Conservation (phyloP, 2,888 invertebrate genomes). For the Magallana nippona region DNA sequence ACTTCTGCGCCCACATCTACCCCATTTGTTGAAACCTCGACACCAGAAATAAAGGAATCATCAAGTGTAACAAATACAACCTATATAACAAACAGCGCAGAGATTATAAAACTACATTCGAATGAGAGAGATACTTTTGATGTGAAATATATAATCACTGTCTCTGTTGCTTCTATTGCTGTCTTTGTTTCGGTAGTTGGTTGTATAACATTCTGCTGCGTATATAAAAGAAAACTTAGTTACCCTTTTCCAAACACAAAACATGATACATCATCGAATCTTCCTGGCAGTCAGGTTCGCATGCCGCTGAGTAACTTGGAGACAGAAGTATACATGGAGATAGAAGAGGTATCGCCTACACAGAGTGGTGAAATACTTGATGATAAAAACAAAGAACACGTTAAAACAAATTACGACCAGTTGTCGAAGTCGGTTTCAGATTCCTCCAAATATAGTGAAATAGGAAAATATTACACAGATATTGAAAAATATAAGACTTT, state of each 20-base stretch:
- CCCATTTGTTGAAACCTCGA: no score
- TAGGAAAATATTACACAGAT: conserved; percentile 24
- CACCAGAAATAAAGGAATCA: no score
- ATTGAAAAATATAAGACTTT: conserved; percentile 20
- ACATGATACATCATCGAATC: not conserved
- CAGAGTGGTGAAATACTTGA: not conserved
- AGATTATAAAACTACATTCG: no score
- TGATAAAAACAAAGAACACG: not conserved
- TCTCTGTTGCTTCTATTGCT: no score
- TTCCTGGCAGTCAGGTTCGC: not conserved
- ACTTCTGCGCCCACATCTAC: no score
- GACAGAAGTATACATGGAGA: conserved; percentile 4
- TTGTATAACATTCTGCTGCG: no score
- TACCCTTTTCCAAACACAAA: not conserved
- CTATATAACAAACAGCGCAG: no score
- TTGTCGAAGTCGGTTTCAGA: conserved; percentile 14
- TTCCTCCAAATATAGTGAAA: not conserved
- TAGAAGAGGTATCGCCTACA: not conserved
- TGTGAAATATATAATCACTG: no score
- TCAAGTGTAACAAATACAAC: no score
- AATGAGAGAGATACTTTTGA: no score
- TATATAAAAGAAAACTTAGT: no score
- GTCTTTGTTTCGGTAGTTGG: no score
- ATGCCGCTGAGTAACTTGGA: not conserved
- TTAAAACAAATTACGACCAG: not conserved